Conservation (phyloP, 2,113 vertebrate genomes). For the Andinoacara biseriatus region DNA sequence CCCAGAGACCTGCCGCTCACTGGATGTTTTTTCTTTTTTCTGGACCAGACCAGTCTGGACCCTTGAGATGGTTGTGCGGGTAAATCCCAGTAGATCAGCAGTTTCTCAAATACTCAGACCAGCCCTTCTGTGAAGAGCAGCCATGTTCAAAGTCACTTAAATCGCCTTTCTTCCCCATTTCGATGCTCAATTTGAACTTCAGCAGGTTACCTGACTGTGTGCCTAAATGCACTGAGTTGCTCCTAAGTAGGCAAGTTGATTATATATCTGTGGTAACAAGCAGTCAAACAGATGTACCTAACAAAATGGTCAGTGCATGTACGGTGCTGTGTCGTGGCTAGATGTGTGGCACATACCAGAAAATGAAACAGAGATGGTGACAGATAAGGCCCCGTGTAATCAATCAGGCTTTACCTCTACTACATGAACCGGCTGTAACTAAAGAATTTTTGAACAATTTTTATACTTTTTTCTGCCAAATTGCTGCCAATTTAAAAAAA, state of each 20-base stretch:
- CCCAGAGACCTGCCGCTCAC: neutral
- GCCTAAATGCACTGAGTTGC: neutral
- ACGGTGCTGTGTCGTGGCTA: neutral
- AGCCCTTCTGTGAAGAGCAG: accelerated
- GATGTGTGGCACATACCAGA: neutral
- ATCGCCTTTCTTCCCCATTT: neutral
- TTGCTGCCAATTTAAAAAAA: neutral
- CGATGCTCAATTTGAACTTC: neutral
- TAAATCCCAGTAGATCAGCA: neutral
- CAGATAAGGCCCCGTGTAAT: accelerated
- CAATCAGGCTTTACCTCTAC: neutral
- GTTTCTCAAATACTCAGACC: neutral
- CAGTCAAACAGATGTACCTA: neutral
- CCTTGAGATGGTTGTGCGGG: neutral
- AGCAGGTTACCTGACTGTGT: neutral
- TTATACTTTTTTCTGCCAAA: neutral
- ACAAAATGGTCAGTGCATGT: neutral
- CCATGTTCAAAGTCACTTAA: neutral
- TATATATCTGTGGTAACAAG: neutral
- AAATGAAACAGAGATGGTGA: neutral
- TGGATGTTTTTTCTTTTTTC: neutral
- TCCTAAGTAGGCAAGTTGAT: neutral
- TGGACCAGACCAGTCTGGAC: neutral
- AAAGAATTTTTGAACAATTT: neutral
- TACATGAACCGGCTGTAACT: neutral